Evolutionary conservation across 2,113 vertebrate species (phyloP).

Genomic region (Heterotis niloticus): DNA sequence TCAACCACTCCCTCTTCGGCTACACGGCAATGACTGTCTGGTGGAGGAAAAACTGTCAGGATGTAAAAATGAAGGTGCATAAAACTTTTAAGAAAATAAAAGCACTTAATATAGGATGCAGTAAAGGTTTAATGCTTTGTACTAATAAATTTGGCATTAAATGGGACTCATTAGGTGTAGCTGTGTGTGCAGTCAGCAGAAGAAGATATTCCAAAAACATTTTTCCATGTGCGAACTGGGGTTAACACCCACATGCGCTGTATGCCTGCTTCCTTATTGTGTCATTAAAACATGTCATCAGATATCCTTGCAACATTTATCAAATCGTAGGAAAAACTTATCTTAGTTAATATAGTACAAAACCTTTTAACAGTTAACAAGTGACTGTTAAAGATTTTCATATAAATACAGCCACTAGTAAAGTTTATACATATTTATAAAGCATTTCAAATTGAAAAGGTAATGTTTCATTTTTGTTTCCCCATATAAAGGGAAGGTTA

Average conservation of each 20-base stretch:
- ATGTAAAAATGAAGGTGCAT: background rate
- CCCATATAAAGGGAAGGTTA: background rate
- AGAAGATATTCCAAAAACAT: too few relatives aligned
- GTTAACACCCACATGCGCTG: too few relatives aligned
- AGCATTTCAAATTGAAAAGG: background rate
- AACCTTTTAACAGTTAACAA: background rate
- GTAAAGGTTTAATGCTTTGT: background rate
- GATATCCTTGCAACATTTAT: background rate
- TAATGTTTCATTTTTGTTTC: background rate
- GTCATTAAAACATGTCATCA: too few relatives aligned
- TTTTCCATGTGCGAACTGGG: too few relatives aligned
- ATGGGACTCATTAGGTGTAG: background rate
- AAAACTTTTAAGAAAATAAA: background rate
- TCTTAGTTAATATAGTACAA: background rate
- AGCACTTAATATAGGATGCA: background rate
- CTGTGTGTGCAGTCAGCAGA: background rate
- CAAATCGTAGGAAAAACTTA: background rate
- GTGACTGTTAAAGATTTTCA: background rate
- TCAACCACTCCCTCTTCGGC: background rate
- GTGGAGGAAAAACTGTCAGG: background rate
- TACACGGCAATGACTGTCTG: background rate
- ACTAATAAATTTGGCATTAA: background rate
- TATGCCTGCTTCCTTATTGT: too few relatives aligned
- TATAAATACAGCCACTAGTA: background rate
- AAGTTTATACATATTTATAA: background rate